Percentiles rank a stretch among this genome's conserved stretches.
Conservation (phyloP, 2,888 invertebrate genomes). For the Mythimna loreyi region DNA sequence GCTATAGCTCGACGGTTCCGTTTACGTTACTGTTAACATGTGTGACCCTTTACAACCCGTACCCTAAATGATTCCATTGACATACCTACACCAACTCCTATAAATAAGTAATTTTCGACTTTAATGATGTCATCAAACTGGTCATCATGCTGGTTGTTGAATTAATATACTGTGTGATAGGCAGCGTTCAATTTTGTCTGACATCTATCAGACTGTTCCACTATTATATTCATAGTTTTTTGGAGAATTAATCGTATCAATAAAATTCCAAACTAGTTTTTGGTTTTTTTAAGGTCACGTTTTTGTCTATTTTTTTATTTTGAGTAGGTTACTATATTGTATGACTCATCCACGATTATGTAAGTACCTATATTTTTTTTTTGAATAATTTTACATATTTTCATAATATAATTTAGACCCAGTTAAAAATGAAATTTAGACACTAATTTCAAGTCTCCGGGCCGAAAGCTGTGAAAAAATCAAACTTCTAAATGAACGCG, state of each 20-base stretch:
- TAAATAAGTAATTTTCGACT: not conserved
- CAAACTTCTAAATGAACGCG: no score
- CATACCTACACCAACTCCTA: not conserved
- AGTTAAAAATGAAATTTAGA: no score
- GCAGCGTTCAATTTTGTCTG: not conserved
- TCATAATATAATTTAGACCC: no score
- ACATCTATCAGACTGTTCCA: not conserved
- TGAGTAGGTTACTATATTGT: not conserved
- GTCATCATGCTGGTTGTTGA: no score
- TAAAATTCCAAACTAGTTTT: not conserved
- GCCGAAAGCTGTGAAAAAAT: no score
- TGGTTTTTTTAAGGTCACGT: not conserved
- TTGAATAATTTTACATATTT: not conserved
- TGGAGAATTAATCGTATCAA: not conserved
- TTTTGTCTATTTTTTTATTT: not conserved
- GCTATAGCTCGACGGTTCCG: not conserved
- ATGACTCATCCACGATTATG: not conserved
- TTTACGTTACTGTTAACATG: not conserved
- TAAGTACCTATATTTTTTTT: not conserved
- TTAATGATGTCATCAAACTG: not conserved
- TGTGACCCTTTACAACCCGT: not conserved
- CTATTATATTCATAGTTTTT: not conserved
- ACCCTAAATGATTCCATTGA: not conserved
- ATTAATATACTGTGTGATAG: not conserved
- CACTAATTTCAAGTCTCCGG: no score